Conservation (phyloP, 1,140 invertebrate species). For the Lineus longissimus region DNA sequence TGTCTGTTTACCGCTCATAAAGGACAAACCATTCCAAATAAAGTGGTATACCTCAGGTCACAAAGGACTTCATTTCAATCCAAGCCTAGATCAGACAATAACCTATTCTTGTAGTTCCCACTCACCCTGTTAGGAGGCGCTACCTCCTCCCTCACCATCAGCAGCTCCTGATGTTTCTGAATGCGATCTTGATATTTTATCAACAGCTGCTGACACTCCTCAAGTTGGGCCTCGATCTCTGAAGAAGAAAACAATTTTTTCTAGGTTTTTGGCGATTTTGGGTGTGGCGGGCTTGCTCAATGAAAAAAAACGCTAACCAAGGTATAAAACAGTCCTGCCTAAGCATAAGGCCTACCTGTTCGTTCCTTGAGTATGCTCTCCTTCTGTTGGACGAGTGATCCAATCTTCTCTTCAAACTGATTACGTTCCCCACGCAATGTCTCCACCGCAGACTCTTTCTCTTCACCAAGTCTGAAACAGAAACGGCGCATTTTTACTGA, state of each 20-base stretch:
- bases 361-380: conserved; percentile 30
- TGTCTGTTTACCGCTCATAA: no score
- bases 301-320: no score
- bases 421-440: conserved; percentile 25
- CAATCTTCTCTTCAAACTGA: conserved; percentile 29
- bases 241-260: conserved; percentile 8
- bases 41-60: no score
- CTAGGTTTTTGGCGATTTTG: no score
- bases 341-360: conserved; percentile 21
- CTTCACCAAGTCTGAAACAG: conserved; percentile 29
- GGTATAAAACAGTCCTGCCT: background rate
- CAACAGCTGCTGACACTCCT: conserved; percentile 31
- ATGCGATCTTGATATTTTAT: conserved; percentile 31
- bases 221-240: conserved; percentile 28
- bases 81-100: no score
- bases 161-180: conserved; percentile 25
- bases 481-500: background rate
- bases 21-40: no score
- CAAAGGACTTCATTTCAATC: no score
- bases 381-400: conserved; percentile 28
- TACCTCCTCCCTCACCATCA: background rate
- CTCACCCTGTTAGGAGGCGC: no score
- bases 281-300: no score
- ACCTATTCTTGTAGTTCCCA: no score
- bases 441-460: conserved; percentile 27